Evolutionary conservation across 2,797 vertebrate genomes (phyloP).

Genomic region (Xerus rutilus): DNA sequence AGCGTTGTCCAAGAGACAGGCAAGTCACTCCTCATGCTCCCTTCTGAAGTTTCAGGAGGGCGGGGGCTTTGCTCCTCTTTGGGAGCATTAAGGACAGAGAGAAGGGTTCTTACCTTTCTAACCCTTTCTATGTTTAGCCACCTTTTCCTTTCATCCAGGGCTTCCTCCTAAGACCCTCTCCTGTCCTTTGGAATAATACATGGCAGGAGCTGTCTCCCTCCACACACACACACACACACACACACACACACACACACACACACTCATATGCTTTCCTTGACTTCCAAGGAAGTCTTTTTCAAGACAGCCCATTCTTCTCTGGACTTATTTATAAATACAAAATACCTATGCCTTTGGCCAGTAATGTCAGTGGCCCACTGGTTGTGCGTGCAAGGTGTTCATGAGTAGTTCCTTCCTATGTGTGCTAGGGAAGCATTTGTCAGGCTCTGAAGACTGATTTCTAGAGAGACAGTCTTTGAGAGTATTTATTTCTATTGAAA

Average conservation of each 20-base stretch:
- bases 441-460: background rate
- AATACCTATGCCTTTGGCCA: background rate
- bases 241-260: background rate
- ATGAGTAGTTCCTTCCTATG: background rate
- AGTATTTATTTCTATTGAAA: conserved; percentile 50
- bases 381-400: background rate
- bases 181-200: background rate
- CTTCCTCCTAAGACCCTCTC: background rate
- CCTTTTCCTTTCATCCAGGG: conserved; percentile 23
- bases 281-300: background rate
- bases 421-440: background rate
- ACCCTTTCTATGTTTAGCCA: background rate
- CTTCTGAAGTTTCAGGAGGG: background rate
- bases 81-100: background rate
- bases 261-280: background rate
- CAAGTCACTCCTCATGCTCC: background rate
- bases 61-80: background rate
- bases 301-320: background rate
- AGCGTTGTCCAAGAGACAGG: background rate
- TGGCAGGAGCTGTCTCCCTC: background rate
- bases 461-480: background rate
- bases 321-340: conserved; percentile 1
- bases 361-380: background rate
- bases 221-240: background rate
- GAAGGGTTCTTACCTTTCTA: background rate